A percentile compares a stretch with the other conserved stretches of the same genome.
These are phyloP conservation scores for Rotaria macrura DNA, from an alignment of 2,888 invertebrate genomes.

Conservation along the genomic window DNA sequence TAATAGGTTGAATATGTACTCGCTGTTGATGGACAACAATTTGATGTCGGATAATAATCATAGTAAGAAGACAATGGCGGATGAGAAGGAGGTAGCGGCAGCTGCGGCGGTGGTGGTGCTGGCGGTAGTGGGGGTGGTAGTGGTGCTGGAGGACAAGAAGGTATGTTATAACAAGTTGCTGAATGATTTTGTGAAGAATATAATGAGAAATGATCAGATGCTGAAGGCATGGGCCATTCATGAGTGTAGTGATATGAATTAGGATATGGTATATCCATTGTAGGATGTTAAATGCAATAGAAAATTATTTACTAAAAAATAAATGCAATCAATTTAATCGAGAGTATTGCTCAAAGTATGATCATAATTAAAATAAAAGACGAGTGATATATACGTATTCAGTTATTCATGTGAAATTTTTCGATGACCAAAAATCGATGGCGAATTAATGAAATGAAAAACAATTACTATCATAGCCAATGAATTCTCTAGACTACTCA, in stretches of 20 bases:
- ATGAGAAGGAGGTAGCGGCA: too few relatives aligned
- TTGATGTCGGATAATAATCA: not conserved
- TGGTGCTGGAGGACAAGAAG: not conserved
- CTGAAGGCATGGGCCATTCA: not conserved
- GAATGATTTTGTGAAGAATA: not conserved
- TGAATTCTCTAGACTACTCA: too few relatives aligned
- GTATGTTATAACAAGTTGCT: not conserved
- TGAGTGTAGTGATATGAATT: not conserved
- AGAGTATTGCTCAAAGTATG: too few relatives aligned
- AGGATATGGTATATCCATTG: not conserved
- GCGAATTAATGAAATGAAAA: too few relatives aligned
- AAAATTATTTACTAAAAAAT: too few relatives aligned
- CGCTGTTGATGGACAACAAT: not conserved
- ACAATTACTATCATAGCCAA: too few relatives aligned
- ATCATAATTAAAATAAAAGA: too few relatives aligned
- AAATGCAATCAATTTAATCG: too few relatives aligned
- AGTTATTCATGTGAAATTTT: too few relatives aligned
- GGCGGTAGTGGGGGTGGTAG: not conserved
- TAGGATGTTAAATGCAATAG: not conserved
- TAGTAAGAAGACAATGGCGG: not conserved
- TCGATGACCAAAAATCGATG: too few relatives aligned
- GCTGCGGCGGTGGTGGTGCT: not conserved
- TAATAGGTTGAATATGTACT: not conserved
- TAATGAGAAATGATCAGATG: not conserved
- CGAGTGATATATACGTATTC: too few relatives aligned